Evolutionary conservation across 1,140 invertebrate species (phyloP), one percentile per base, ranked within the genome.

Genomic region (Tachypleus tridentatus): DNA sequence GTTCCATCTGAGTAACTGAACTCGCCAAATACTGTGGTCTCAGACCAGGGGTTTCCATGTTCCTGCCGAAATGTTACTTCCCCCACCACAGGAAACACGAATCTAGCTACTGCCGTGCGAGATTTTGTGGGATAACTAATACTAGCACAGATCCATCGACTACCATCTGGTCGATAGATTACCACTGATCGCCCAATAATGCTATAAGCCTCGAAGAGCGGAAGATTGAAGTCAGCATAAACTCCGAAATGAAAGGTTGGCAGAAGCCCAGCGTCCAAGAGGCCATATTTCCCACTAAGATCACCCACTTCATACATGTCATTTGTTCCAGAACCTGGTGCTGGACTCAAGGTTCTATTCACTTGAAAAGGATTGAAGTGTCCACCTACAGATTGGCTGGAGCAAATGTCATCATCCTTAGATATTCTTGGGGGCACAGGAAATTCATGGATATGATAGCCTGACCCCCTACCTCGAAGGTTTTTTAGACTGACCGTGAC

Each of bases 281-380:
- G 64, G 29, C 82, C 82, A 71, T 81, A 84, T 78, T 97, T 98
- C 5, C 91, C 91, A 61, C 90, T 89, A 4, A 98, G 76, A 77
- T 97, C 93, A 0, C 92, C 91, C 9, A 93, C 76, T 4, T 88
- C 83, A 72, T 93, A 96, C 72, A 90, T 86, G 76, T 96, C 89
- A 75, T 91, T 88, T 4, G 91, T 92, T 29, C 70, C 63, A 48
- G 54, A 51, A 47, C 73, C 74, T 49, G 73, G 70, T 58, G 65
- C 58, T n/a, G 76, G 74, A 62, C 70, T 73, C 10, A 70, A 68
- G 5, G 63, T 70, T 52, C 72, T 62, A 58, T 75, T 70, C 4
- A 80, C 72, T 11, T 72, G 71, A 66, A 78, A 81, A 3, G 82
- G 82, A 73, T 83, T 82, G 69, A 76, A 81, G 70, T 77, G 76